Percentiles rank a stretch among this genome's conserved stretches.
Evolutionary conservation across 37 sponge, comb jelly and placozoan species (phyloP).

Genomic region (Ephydatia muelleri): DNA sequence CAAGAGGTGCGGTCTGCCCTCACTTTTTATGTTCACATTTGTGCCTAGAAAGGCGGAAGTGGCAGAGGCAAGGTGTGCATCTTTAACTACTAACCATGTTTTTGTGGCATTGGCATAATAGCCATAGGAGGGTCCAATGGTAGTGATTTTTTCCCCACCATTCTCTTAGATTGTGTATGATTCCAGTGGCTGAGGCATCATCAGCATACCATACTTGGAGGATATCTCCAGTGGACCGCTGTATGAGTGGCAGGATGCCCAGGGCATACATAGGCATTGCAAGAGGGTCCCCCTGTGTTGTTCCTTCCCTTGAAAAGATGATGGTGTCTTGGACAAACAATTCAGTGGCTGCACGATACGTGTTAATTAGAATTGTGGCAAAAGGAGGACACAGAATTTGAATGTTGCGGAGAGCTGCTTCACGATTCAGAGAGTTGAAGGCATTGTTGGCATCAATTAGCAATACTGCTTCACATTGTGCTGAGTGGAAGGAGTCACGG

Average conservation of each 20-base stretch:
- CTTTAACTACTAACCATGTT: constrained; percentile 38
- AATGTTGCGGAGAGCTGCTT: constrained; percentile 48
- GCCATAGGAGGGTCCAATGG: too few species aligned
- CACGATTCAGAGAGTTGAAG: constrained; percentile 54
- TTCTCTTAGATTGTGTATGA: too few species aligned
- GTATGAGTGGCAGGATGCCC: too few species aligned
- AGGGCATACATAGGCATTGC: too few species aligned
- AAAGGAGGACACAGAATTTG: neutral
- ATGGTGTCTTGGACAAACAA: too few species aligned
- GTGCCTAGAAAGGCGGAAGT: constrained; percentile 21
- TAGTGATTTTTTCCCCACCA: too few species aligned
- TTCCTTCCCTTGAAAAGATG: neutral
- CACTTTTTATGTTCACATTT: constrained; percentile 28
- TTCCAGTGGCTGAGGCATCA: constrained; percentile 32
- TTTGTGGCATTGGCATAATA: constrained; percentile 39
- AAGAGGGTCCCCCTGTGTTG: neutral
- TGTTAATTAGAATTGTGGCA: constrained; percentile 5
- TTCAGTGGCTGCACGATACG: neutral
- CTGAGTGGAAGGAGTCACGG: constrained; percentile 6
- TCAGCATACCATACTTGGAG: constrained; percentile 66
- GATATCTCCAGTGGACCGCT: neutral
- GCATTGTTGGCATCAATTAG: constrained; percentile 68
- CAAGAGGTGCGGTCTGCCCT: constrained; percentile 44
- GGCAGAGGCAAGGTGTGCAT: constrained; percentile 15
- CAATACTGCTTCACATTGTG: constrained; percentile 31